Conservation (phyloP, 2,113 vertebrate genomes). For the Puffinus mauretanicus region DNA sequence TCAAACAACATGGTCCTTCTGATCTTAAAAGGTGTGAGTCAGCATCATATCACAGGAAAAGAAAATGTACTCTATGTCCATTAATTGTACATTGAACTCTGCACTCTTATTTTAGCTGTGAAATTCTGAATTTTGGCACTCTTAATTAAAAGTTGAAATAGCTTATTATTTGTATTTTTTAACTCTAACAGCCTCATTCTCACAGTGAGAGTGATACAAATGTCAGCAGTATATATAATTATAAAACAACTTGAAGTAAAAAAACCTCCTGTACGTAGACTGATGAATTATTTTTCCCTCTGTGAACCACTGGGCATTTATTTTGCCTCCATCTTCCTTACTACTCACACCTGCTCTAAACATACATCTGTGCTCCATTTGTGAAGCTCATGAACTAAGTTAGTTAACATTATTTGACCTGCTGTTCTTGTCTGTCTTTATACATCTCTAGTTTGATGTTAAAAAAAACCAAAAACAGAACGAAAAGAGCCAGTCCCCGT, state of each 20-base stretch:
- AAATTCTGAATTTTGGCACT: not conserved
- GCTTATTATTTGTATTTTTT: not conserved
- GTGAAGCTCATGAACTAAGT: not conserved
- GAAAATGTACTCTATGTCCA: not conserved
- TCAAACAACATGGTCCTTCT: slow-evolving; percentile 29
- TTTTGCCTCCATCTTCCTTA: not conserved
- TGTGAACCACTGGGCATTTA: not conserved
- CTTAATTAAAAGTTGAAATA: not conserved
- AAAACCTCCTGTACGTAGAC: not conserved
- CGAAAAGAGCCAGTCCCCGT: not conserved
- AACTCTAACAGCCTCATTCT: not conserved
- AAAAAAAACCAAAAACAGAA: not conserved
- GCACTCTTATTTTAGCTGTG: not conserved
- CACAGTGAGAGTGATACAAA: not conserved
- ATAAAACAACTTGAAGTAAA: not conserved
- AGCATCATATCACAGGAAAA: slow-evolving; percentile 6
- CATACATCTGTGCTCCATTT: not conserved
- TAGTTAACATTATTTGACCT: not conserved
- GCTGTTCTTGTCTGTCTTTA: not conserved
- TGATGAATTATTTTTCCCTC: not conserved
- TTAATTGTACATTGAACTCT: not conserved
- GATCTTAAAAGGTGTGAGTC: slow-evolving; percentile 31
- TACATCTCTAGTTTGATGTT: not conserved
- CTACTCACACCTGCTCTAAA: not conserved
- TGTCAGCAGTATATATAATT: not conserved